A percentile compares a stretch with the other conserved stretches of the same genome.
Evolutionary conservation across 2,797 vertebrate genomes (phyloP).

Genomic region (Tenualosa thibaudeaui): DNA sequence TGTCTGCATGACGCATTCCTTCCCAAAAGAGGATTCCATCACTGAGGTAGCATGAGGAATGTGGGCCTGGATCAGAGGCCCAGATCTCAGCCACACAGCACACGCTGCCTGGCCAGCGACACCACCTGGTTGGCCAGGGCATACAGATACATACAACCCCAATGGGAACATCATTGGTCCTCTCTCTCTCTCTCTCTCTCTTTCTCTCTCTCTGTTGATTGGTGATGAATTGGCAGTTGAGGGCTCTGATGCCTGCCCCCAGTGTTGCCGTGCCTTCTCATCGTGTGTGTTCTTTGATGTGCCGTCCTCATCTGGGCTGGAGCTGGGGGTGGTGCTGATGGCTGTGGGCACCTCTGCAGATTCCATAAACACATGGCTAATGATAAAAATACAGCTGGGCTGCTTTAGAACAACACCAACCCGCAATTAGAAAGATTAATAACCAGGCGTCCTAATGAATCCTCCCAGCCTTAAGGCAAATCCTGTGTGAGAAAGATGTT

Average conservation of each 20-base stretch:
- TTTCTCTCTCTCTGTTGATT: neutral
- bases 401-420: slow-evolving; percentile 59
- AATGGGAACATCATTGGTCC: neutral
- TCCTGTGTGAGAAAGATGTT: slow-evolving; percentile 61
- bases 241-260: neutral
- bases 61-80: slow-evolving; percentile 18
- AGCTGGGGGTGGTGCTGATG: neutral
- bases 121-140: neutral
- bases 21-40: slow-evolving; percentile 66
- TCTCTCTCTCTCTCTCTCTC: too few species aligned
- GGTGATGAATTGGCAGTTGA: slow-evolving; percentile 13
- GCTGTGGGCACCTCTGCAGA: slow-evolving; percentile 38
- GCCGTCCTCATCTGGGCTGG: slow-evolving; percentile 6
- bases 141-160: neutral
- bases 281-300: slow-evolving; percentile 29
- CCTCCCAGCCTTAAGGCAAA: slow-evolving; percentile 57
- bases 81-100: neutral
- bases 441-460: slow-evolving; percentile 61
- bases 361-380: slow-evolving; percentile 55
- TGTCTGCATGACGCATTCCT: slow-evolving; percentile 76
- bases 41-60: slow-evolving; percentile 62
- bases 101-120: too few species aligned
- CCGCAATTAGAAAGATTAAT: slow-evolving; percentile 78
- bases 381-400: slow-evolving; percentile 66
- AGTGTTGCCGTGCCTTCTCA: neutral